Evolutionary conservation across 1,140 invertebrate genomes (phyloP), one percentile per base, ranked within the genome.

Genomic region (Triops longicaudatus): DNA sequence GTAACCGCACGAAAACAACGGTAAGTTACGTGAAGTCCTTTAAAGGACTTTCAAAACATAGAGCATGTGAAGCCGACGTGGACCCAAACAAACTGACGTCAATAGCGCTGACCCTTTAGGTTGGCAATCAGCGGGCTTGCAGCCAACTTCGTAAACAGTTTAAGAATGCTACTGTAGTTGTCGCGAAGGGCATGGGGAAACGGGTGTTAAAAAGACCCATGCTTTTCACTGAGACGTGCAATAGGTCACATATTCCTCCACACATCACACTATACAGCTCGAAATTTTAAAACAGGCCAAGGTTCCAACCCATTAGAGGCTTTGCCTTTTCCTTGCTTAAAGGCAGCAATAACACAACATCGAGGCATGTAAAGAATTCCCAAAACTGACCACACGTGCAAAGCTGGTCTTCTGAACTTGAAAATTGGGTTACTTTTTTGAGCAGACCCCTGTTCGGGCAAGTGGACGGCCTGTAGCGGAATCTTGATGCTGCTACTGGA

Each of bases 101-200:
- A 63, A 17, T 63, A 7, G n/a, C 10, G 50, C 50, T 63, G 50
- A 63, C 50, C 50, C 22, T 22, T 22, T 63, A 22, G 22, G 50
- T 63, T 63, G 50, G 50, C 50, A 63, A 63, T 63, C 50, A 63
- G 50, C 50, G 50, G 50, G 50, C 50, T 63, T 14, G 22, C 14
- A 63, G 50, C 50, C 50, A 63, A 63, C 50, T 63, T 63, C 50
- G 50, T 63, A 63, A 63, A 63, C 50, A 63, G 50, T 63, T 63
- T 63, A 63, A 63, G 50, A 63, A 63, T 63, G 22, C 17, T n/a
- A 10, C 17, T 63, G 2, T 37, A 37, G 31, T 63, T 63, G 50
- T 63, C 22, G 17, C 50, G 22, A 63, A 63, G 50, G 22, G 17
- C 31, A 37, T 37, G 31, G 31, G 14, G 50, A 63, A 63, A 63